Base-by-base conservation (phyloP, 2,113 vertebrate genomes). In the Fregata magnificens region DNA sequence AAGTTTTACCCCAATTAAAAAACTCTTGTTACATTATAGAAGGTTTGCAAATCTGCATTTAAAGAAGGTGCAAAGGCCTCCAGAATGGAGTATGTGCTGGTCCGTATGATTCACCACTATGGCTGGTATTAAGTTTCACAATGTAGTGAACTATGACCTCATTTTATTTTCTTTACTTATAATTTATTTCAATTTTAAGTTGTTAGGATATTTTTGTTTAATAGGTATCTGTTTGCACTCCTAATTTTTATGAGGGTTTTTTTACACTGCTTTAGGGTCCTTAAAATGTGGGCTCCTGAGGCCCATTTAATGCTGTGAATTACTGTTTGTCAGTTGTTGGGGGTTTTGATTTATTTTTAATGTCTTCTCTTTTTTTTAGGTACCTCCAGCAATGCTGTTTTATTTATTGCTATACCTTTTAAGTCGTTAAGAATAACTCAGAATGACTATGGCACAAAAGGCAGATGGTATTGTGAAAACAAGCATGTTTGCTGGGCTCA, bases 241-340 rank as follows among this genome's bases (percentile, higher is more conserved):
- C 97, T 98, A 95, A 93, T 96, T 97, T 97, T 96, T 96, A 96
- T 96, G 82, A 97, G 83, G 58, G 52, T 92, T 97, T 97, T 96
- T 96, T 85, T 59, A 93, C 97, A 96, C 86, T 98, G 94, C 94
- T 97, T 97, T 91, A 72, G 86, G 66, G 66, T 92, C 91, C 93
- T 93, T 92, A 91, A 95, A 80, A 42, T 65, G 56, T 93, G 98
- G 98, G 95, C 74, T 85, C 40, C 17, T 90, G 82, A 85, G 66
- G 98, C 97, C 97, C 95, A 95, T 96, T 98, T 98, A 98, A 98
- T 97, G 98, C 98, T 99, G 98, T 99, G 98, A 99, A 99, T 98
- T 97, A 97, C 95, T 97, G 90, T 97, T 98, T 95, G 96, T 97
- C 94, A 96, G 87, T 97, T 96, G 81, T 97, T 93, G 83, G 18